These are phyloP conservation scores for Tetraodon nigroviridis DNA, from an alignment of 2,113 vertebrate genomes.

Conservation along the genomic window DNA sequence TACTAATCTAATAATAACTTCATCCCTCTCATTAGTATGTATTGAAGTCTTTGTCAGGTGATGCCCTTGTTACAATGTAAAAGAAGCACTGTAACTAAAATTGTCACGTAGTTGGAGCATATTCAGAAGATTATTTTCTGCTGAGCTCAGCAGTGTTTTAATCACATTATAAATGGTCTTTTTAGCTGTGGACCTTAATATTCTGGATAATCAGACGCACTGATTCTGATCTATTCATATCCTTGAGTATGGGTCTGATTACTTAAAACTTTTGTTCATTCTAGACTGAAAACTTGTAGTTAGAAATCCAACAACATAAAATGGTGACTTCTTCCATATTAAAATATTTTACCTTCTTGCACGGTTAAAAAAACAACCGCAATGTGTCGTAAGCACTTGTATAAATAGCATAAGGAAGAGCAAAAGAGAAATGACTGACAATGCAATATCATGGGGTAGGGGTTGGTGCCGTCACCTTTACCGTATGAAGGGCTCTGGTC, in stretches of 20 bases:
- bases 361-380: too few relatives aligned
- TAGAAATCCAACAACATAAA: not conserved
- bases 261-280: not conserved
- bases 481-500: not conserved
- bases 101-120: constrained; percentile 43
- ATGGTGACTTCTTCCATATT: not conserved
- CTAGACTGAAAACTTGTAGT: not conserved
- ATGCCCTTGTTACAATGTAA: constrained; percentile 36
- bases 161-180: constrained; percentile 61
- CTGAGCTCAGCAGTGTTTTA: constrained; percentile 64
- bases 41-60: constrained; percentile 52
- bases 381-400: too few relatives aligned
- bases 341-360: not conserved
- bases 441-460: not conserved
- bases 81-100: constrained; percentile 43
- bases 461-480: too few relatives aligned
- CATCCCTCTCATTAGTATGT: constrained; percentile 51
- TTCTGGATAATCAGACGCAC: constrained; percentile 34
- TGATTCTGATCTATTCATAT: constrained; percentile 16
- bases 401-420: too few relatives aligned
- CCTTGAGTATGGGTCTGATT: constrained; percentile 5
- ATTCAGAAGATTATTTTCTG: constrained; percentile 62
- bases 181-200: constrained; percentile 50
- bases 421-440: not conserved
- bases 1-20: constrained; percentile 58